Base-by-base conservation (phyloP, 2,113 vertebrate genomes). In the Cryptomyrus ogoouensis region DNA sequence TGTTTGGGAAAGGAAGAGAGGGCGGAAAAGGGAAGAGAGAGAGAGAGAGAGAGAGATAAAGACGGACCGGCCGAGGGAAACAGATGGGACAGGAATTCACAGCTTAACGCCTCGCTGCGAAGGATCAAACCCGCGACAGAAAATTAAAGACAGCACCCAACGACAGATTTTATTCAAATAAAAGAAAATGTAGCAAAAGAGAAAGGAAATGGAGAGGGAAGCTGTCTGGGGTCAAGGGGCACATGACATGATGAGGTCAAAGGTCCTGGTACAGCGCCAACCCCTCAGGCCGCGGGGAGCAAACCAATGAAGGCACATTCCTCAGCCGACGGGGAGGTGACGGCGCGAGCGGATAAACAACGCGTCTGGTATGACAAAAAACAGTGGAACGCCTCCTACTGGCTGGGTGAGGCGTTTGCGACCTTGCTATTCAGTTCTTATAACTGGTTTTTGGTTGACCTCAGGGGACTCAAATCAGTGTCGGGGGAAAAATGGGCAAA, bases 1-100 rank as follows among this genome's bases (percentile, higher is more conserved):
- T 84, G 80, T 85, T 58, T 85, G 80, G 83, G 49, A 56, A n/a
- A 27, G 87, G 86, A 88, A 95, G 91, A 93, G 91, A 90, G 92
- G 8, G 19, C 1, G 13, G 50, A 35, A 80, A 80, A 35, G 6
- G 74, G 74, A 42, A 80, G n/a, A 80, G 74, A 52, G n/a, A 15
- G 56, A 58, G 21, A 8, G 5, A 74, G 66, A 49, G 21, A 24
- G 49, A 50, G 12, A 15, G 10, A 35, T 35, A 83, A 7, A 31
- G 70, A 13, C 15, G 24, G 88, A 4, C 8, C 31, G 10, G 12
- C 52, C 21, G 70, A 80, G 88, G 46, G 47, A 35, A 50, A 80
- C 66, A 62, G 56, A 88, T 62, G 52, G 52, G 35, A 66, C 46
- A 19, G 74, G 21, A 83, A n/a, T 56, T 31, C 12, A 74, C 15